phyloP scores from a whole-genome alignment of 2,888 invertebrate genomes.

The Nomada ruficornis region DNA sequence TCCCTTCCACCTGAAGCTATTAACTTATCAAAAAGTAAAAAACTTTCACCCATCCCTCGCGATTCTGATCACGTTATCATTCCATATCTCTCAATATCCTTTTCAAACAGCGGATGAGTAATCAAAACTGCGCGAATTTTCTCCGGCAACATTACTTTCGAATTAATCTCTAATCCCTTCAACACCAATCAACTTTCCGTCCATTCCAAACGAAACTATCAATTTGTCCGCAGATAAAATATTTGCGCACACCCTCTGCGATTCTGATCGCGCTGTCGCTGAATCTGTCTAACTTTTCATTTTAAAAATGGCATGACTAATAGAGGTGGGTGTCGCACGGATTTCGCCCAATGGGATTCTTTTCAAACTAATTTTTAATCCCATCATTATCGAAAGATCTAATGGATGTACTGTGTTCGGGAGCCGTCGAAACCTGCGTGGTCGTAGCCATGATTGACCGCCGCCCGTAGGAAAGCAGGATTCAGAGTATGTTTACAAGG shows the following conservation, averaged over 20 bases:
- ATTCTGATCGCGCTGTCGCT: too few species aligned
- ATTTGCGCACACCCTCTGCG: too few species aligned
- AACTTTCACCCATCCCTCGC: too few species aligned
- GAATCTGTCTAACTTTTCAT: not conserved
- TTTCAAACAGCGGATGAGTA: too few species aligned
- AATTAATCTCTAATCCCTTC: too few species aligned
- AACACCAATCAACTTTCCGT: too few species aligned
- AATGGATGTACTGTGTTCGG: slow-evolving; percentile 70
- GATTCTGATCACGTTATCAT: too few species aligned
- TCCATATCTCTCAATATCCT: not conserved
- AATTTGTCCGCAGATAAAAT: too few species aligned
- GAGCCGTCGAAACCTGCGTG: slow-evolving; percentile 60
- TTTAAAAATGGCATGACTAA: not conserved
- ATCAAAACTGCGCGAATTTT: too few species aligned
- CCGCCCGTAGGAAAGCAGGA: slow-evolving; percentile 60
- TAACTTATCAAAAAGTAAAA: too few species aligned
- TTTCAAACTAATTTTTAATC: slow-evolving; percentile 59
- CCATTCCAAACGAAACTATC: too few species aligned
- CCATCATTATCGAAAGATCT: slow-evolving; percentile 60
- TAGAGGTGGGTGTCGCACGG: not conserved
- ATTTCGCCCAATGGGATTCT: slow-evolving; percentile 23
- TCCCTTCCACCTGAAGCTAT: too few species aligned
- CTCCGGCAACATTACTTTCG: not conserved
- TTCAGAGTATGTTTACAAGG: slow-evolving; percentile 66
- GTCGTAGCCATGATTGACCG: slow-evolving; percentile 58